These are phyloP conservation scores for Nymphalis urticae DNA, from an alignment of 2,888 invertebrate species.

Conservation along the genomic window DNA sequence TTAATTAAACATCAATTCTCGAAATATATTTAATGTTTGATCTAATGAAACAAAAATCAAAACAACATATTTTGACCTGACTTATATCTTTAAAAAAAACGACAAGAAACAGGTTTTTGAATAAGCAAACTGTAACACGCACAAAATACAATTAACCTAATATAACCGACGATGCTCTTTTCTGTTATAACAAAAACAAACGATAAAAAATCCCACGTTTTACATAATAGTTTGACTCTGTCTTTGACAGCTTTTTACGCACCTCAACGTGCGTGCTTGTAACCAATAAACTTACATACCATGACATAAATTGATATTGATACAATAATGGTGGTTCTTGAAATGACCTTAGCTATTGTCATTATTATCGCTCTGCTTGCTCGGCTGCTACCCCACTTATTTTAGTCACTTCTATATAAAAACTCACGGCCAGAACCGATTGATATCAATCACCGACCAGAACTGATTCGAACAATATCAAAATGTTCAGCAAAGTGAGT, in stretches of 20 bases:
- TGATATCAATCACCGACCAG: slow-evolving; percentile 65
- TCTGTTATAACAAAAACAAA: not conserved
- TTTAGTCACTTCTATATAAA: slow-evolving; percentile 68
- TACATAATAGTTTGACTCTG: slow-evolving; percentile 18
- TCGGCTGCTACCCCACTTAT: slow-evolving; percentile 64
- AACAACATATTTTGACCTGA: too few relatives aligned
- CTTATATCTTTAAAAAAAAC: too few relatives aligned
- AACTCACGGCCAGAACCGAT: slow-evolving; percentile 55
- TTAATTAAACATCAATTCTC: too few relatives aligned
- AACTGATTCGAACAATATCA: slow-evolving; percentile 55
- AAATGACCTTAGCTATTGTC: slow-evolving; percentile 65
- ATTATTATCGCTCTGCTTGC: slow-evolving; percentile 59
- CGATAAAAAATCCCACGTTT: slow-evolving; percentile 22
- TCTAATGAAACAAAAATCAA: too few relatives aligned
- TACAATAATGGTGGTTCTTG: slow-evolving; percentile 58
- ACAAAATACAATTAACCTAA: too few relatives aligned
- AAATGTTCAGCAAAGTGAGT: slow-evolving; percentile 75
- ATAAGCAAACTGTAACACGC: too few relatives aligned
- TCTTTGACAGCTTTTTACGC: slow-evolving; percentile 34
- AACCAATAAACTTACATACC: slow-evolving; percentile 47
- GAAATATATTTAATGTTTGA: too few relatives aligned
- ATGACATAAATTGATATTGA: slow-evolving; percentile 68
- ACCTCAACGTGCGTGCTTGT: slow-evolving; percentile 23
- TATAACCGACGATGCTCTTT: too few relatives aligned
- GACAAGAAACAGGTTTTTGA: too few relatives aligned